These are phyloP conservation scores for Stenurella melanura DNA, from an alignment of 2,888 invertebrate species.

Conservation along the genomic window DNA sequence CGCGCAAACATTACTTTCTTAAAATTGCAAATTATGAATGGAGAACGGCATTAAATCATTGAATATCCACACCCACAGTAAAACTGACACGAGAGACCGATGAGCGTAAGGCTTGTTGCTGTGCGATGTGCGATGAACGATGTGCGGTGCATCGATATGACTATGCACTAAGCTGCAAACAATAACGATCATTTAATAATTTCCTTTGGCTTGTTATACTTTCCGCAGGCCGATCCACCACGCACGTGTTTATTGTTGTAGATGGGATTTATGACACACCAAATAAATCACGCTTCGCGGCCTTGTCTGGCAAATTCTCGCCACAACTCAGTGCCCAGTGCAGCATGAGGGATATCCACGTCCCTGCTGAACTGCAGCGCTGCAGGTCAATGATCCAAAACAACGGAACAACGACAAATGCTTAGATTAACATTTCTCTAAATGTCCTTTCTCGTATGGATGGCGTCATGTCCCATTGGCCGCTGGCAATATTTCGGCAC, in stretches of 20 bases:
- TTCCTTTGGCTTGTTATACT: background rate
- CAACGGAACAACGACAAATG: slow-evolving; percentile 11
- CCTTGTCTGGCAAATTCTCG: slow-evolving; percentile 12
- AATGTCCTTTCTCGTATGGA: slow-evolving; percentile 25
- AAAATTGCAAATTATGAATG: too few species aligned
- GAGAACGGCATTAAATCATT: too few species aligned
- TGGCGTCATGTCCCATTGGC: slow-evolving; percentile 21
- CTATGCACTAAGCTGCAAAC: background rate
- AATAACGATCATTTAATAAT: background rate
- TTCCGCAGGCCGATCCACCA: background rate
- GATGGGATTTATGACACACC: slow-evolving; percentile 28
- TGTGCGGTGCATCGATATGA: too few species aligned
- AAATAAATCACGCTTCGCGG: slow-evolving; percentile 31
- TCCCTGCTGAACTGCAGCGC: slow-evolving; percentile 19
- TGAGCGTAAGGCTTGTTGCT: too few species aligned
- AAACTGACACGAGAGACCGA: too few species aligned
- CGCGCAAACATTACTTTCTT: too few species aligned
- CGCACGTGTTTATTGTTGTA: slow-evolving; percentile 34
- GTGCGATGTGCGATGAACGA: too few species aligned
- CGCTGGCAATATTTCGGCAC: slow-evolving; percentile 8
- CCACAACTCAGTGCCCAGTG: slow-evolving; percentile 24
- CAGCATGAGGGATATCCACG: slow-evolving; percentile 24
- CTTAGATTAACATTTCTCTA: slow-evolving; percentile 29
- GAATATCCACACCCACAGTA: too few species aligned
- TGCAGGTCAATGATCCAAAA: slow-evolving; percentile 29